Conservation (phyloP, 2,797 vertebrate genomes). For the Pagetopsis macropterus region DNA sequence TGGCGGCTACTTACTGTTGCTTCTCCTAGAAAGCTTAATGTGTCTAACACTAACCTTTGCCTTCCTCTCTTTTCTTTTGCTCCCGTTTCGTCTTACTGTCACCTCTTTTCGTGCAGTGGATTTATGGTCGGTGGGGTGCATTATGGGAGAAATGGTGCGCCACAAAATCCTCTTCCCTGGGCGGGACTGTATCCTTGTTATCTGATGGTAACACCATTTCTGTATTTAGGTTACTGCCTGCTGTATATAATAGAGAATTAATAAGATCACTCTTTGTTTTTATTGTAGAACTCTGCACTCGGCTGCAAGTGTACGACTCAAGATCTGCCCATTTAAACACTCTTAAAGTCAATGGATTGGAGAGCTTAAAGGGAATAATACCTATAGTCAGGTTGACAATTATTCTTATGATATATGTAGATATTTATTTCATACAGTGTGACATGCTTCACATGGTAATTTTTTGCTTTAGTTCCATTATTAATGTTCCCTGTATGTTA, state of each 20-base stretch:
- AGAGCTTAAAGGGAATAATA: neutral
- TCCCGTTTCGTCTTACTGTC: conserved; percentile 72
- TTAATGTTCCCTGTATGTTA: conserved; percentile 61
- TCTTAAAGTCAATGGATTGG: neutral
- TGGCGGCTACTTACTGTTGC: conserved; percentile 62
- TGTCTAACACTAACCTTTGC: conserved; percentile 68
- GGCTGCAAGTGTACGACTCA: conserved; percentile 3
- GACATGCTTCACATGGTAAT: neutral
- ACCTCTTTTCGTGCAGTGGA: conserved; percentile 91
- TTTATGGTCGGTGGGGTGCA: conserved; percentile 95
- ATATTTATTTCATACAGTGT: neutral
- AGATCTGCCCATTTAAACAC: neutral
- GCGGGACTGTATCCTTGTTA: conserved; percentile 90
- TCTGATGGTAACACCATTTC: conserved; percentile 42
- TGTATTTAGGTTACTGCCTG: conserved; percentile 15
- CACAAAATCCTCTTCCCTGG: conserved; percentile 93
- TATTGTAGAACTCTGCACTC: no score
- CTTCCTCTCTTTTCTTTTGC: conserved; percentile 66
- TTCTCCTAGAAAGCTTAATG: conserved; percentile 59
- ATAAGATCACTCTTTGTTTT: conserved; percentile 3
- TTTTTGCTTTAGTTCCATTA: neutral
- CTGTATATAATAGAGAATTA: neutral
- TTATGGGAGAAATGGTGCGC: conserved; percentile 96
- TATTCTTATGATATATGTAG: conserved; percentile 1
- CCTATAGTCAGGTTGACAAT: neutral